These are phyloP conservation scores for Drosophila fungiperda DNA, from an alignment of 2,888 invertebrate species.

Conservation along the genomic window DNA sequence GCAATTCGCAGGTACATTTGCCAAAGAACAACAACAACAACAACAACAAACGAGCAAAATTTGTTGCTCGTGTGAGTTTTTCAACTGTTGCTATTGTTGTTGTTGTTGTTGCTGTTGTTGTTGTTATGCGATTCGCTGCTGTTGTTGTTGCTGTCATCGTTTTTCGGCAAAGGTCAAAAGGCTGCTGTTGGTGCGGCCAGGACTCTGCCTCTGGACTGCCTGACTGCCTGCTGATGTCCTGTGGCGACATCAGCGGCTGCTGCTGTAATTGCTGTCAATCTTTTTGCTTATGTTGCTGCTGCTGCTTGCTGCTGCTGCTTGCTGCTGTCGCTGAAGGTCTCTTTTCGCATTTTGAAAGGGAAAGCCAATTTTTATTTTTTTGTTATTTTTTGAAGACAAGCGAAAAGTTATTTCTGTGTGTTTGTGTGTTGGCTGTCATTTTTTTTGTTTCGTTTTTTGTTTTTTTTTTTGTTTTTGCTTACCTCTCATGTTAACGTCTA, in stretches of 20 bases:
- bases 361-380: conserved; percentile 46
- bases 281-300: conserved; percentile 17
- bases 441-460: neutral
- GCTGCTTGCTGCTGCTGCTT: conserved; percentile 7
- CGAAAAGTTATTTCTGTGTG: conserved; percentile 30
- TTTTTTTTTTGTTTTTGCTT: conserved; percentile 1
- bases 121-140: conserved; percentile 46
- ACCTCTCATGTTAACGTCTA: conserved; percentile 65
- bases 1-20: conserved; percentile 7
- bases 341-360: conserved; percentile 54
- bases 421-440: conserved; percentile 10
- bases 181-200: conserved; percentile 33
- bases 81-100: conserved; percentile 54
- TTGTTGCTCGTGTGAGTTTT: conserved; percentile 34
- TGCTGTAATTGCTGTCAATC: conserved; percentile 74
- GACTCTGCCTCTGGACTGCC: conserved; percentile 19
- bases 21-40: conserved; percentile 26
- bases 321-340: conserved; percentile 8
- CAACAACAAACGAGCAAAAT: neutral
- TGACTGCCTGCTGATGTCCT: conserved; percentile 47
- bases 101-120: conserved; percentile 25
- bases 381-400: conserved; percentile 21
- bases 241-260: conserved; percentile 50
- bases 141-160: conserved; percentile 24
- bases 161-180: conserved; percentile 66